Conservation (phyloP, 2,888 invertebrate genomes). For the Tyria jacobaeae region DNA sequence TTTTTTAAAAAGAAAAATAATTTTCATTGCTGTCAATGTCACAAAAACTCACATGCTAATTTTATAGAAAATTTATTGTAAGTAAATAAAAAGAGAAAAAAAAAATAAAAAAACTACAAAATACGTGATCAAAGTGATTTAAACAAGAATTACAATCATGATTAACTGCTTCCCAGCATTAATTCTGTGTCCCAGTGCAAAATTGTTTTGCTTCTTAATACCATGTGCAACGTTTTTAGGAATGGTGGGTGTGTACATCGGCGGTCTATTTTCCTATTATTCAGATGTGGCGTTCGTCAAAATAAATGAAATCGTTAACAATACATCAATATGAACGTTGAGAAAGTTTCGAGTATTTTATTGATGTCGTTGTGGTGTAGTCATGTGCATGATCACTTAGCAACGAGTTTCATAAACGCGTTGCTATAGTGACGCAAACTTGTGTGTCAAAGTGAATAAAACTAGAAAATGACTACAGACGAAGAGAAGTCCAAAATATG, state of each 20-base stretch:
- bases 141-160: constrained; percentile 30
- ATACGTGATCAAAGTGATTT: constrained; percentile 9
- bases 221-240: constrained; percentile 62
- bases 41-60: constrained; percentile 4
- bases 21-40: constrained; percentile 5
- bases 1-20: background rate
- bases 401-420: constrained; percentile 11
- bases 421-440: constrained; percentile 30
- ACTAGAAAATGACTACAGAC: constrained; percentile 70
- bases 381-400: background rate
- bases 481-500: constrained; percentile 74
- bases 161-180: constrained; percentile 58
- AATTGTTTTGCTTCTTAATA: constrained; percentile 66
- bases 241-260: constrained; percentile 58
- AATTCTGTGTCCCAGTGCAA: constrained; percentile 61
- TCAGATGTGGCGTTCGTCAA: constrained; percentile 51
- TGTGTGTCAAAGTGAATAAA: background rate
- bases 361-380: background rate
- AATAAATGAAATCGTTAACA: constrained; percentile 53
- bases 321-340: constrained; percentile 48
- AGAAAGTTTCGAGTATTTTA: background rate
- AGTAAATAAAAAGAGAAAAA: constrained; percentile 25
- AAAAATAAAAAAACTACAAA: constrained; percentile 14
- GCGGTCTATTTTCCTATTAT: constrained; percentile 53
- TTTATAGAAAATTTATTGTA: constrained; percentile 10